A percentile compares a stretch with the other conserved stretches of the same genome.
Conservation (phyloP, 2,888 invertebrate genomes). For the Aleiodes leptofemur region DNA sequence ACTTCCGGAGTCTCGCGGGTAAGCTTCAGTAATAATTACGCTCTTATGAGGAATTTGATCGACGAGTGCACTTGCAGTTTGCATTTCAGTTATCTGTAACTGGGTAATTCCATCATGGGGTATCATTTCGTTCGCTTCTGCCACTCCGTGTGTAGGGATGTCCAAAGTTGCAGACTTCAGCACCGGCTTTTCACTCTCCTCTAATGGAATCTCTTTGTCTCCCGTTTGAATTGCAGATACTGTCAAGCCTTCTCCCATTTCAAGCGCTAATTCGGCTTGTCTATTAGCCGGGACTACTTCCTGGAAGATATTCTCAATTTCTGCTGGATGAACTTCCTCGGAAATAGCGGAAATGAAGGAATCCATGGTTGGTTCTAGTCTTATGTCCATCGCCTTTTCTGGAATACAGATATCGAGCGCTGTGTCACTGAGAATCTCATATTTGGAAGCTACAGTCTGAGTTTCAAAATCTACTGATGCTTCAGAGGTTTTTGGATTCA, state of each 20-base stretch:
- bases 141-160: conserved; percentile 71
- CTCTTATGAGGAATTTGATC: conserved; percentile 78
- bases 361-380: conserved; percentile 63
- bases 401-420: conserved; percentile 58
- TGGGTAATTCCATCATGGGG: conserved; percentile 64
- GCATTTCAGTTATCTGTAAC: conserved; percentile 71
- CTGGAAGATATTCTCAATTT: conserved; percentile 66
- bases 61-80: conserved; percentile 76
- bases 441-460: conserved; percentile 65
- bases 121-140: conserved; percentile 70
- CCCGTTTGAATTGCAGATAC: conserved; percentile 64
- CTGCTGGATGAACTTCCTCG: conserved; percentile 68
- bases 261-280: conserved; percentile 75
- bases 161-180: conserved; percentile 71
- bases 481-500: conserved; percentile 61
- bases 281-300: conserved; percentile 77
- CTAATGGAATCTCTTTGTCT: conserved; percentile 65
- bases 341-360: conserved; percentile 66
- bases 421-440: conserved; percentile 65
- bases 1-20: conserved; percentile 68
- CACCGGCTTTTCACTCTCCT: conserved; percentile 64
- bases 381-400: conserved; percentile 56
- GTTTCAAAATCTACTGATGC: conserved; percentile 66
- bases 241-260: conserved; percentile 65
- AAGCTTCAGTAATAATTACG: conserved; percentile 75